Evolutionary conservation across 1,140 invertebrate species (phyloP).

Genomic region (Matsumurasca onukii): DNA sequence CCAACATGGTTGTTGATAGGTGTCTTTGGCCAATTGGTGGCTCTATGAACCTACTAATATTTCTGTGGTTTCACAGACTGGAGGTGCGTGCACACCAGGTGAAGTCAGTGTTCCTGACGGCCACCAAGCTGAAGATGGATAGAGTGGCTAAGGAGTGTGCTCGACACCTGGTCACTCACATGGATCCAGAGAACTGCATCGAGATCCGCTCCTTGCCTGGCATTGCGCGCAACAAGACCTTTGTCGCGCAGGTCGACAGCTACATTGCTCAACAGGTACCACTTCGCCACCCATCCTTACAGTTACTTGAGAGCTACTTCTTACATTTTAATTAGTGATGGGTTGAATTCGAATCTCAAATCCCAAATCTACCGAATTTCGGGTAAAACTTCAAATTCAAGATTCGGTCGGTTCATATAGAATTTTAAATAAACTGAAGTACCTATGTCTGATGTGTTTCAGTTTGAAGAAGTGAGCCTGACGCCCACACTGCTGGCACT

Average conservation of each 20-base stretch:
- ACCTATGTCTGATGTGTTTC: too few species aligned
- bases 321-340: too few species aligned
- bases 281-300: neutral
- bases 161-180: conserved; percentile 63
- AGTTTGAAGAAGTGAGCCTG: conserved; percentile 61
- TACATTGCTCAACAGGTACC: conserved; percentile 72
- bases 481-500: conserved; percentile 58
- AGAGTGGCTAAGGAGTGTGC: conserved; percentile 69
- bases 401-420: too few species aligned
- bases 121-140: conserved; percentile 71
- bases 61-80: too few species aligned
- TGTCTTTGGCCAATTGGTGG: too few species aligned
- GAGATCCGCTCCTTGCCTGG: conserved; percentile 67
- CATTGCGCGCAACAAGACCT: conserved; percentile 60
- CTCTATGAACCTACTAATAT: too few species aligned
- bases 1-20: too few species aligned
- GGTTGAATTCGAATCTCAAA: too few species aligned
- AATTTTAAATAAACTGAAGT: too few species aligned
- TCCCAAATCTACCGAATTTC: too few species aligned
- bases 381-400: too few species aligned
- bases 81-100: conserved; percentile 59
- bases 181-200: conserved; percentile 69
- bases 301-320: too few species aligned
- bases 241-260: conserved; percentile 63
- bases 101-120: conserved; percentile 71